phyloP scores from a whole-genome alignment of 2,113 vertebrate species.

The Gymnobelideus leadbeateri region DNA sequence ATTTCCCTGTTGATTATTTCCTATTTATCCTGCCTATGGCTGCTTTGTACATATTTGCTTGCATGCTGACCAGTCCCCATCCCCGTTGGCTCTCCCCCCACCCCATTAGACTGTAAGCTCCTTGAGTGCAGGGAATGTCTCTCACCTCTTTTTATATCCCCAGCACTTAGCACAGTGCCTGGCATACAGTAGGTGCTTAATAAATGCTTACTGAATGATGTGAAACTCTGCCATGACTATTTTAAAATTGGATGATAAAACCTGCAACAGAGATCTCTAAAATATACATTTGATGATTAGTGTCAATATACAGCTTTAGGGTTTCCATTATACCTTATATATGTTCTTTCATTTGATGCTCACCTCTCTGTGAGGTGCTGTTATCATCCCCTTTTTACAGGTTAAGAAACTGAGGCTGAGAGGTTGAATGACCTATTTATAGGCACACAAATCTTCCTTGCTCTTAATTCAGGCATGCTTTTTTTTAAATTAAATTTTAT shows the following conservation, averaged over 20 bases:
- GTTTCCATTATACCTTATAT: neutral
- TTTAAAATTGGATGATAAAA: neutral
- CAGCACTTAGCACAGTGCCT: neutral
- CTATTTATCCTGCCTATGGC: neutral
- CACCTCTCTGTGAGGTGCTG: no score
- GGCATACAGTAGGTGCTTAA: neutral
- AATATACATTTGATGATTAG: neutral
- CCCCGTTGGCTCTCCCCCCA: neutral
- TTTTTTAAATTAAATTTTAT: no score
- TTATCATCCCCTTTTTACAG: neutral
- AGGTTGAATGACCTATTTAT: no score
- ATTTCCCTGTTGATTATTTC: neutral
- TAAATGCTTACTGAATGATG: neutral
- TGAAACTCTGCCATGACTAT: neutral
- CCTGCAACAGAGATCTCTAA: neutral
- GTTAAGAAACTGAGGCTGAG: neutral
- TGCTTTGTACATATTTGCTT: neutral
- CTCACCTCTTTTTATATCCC: neutral
- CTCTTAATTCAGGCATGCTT: no score
- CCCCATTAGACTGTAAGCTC: neutral
- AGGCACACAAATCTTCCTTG: neutral
- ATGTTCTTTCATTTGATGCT: neutral
- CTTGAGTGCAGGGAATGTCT: neutral
- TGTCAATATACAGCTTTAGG: neutral
- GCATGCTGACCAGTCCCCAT: neutral